Evolutionary conservation across 2,113 vertebrate species (phyloP).

Genomic region (Apistogramma diplotaenia): DNA sequence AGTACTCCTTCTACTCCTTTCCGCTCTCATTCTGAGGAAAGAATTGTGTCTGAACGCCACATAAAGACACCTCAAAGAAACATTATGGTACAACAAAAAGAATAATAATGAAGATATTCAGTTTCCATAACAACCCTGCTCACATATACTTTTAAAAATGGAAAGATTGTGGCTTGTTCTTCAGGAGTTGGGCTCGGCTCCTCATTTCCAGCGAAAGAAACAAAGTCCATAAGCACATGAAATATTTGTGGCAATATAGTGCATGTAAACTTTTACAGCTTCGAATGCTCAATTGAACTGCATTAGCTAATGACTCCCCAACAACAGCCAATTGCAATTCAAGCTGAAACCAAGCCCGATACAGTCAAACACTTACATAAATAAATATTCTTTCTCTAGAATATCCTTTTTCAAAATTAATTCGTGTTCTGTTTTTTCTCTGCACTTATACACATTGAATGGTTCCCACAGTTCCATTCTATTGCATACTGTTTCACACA

Average conservation of each 20-base stretch:
- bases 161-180: too few species aligned
- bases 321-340: not conserved
- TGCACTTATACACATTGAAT: not conserved
- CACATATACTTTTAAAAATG: too few species aligned
- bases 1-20: not conserved
- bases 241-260: too few species aligned
- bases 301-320: not conserved
- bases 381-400: not conserved
- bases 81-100: not conserved
- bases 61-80: not conserved
- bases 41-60: not conserved
- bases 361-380: too few species aligned
- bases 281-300: not conserved
- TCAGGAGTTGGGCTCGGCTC: too few species aligned
- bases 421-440: not conserved
- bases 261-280: not conserved
- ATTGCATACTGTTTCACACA: not conserved
- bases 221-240: too few species aligned
- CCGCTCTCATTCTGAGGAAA: not conserved
- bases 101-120: too few species aligned
- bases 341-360: not conserved
- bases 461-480: not conserved
- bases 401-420: not conserved
- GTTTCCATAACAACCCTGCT: too few species aligned
- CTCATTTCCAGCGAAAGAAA: too few species aligned